phyloP scores from a whole-genome alignment of 2,888 invertebrate genomes.

The Rhogogaster chlorosoma region DNA sequence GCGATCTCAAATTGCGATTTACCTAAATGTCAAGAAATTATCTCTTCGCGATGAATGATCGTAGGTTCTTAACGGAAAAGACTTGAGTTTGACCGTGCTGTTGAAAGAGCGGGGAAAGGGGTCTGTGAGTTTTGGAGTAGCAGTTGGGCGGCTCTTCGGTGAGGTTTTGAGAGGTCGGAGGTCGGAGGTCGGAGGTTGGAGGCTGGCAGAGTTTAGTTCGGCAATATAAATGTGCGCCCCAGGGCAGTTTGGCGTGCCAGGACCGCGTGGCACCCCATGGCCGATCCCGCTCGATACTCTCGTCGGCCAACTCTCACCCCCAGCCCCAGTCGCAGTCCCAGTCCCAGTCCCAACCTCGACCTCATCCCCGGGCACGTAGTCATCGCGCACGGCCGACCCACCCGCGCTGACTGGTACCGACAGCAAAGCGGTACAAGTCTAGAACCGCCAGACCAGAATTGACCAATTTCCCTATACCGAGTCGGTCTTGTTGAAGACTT shows the following conservation, averaged over 20 bases:
- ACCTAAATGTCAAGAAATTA: neutral
- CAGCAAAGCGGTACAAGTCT: conserved; percentile 46
- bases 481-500: neutral
- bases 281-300: conserved; percentile 38
- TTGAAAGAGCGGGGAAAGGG: neutral
- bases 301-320: neutral
- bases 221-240: conserved; percentile 51
- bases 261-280: conserved; percentile 48
- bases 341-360: conserved; percentile 32
- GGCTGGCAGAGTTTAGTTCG: conserved; percentile 42
- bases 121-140: conserved; percentile 3
- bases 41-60: neutral
- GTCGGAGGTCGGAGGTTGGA: conserved; percentile 36
- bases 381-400: conserved; percentile 42
- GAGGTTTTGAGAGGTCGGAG: neutral
- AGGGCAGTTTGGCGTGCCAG: conserved; percentile 51
- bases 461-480: conserved; percentile 31
- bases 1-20: neutral
- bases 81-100: neutral
- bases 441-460: conserved; percentile 32
- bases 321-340: neutral
- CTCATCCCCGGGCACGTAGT: conserved; percentile 40
- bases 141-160: neutral
- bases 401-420: conserved; percentile 54
- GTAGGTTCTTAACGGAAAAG: neutral